Evolutionary conservation across 1,140 invertebrate species (phyloP), one percentile per base, ranked within the genome.

Genomic region (Nomia melanderi): DNA sequence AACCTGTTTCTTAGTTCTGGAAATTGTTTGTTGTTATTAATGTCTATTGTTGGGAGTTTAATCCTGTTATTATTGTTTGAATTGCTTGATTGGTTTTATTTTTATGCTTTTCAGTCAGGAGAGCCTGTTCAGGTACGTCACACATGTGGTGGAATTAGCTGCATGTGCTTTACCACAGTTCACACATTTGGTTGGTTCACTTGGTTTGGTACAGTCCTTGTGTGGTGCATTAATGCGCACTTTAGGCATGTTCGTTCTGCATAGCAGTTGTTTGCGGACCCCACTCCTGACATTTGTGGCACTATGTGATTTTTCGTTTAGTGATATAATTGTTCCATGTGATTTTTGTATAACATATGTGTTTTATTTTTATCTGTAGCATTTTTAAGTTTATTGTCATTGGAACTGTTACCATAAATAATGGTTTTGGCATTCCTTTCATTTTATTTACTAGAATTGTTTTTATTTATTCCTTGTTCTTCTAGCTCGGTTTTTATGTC

Each of bases 241-340:
- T 92, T 91, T 0, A 91, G 47, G 31, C 89, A 90, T 12, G n/a
- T 71, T n/a, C 86, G 77, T 4, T 77, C 77, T 33, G 39, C 72
- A 29, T 73, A 79, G 39, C 90, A 91, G 41, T 88, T 88, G 5
- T 41, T 12, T 5, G 84, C 86, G 1, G 87, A 86, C 87, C 87
- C 85, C 83, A 91, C 14, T 82, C 47, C 82, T 91, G 89, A 23
- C 89, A 92, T 12, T 67, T 81, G 23, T 88, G 84, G 50, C 86
- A 90, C 63, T 89, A 88, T 7, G 31, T 83, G 11, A 86, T 59
- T 77, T 44, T 65, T 59, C 64, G 84, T 60, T 79, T 85, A 5
- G 76, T 84, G 0, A 62, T 70, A 29, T 85, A 82, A 11, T 69
- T 54, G 63, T 87, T 83, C 85, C 86, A 90, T 2, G 29, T 39